A percentile compares a stretch with the other conserved stretches of the same genome.
Evolutionary conservation across 2,888 invertebrate species (phyloP).

Genomic region (Anarsia innoxiella): DNA sequence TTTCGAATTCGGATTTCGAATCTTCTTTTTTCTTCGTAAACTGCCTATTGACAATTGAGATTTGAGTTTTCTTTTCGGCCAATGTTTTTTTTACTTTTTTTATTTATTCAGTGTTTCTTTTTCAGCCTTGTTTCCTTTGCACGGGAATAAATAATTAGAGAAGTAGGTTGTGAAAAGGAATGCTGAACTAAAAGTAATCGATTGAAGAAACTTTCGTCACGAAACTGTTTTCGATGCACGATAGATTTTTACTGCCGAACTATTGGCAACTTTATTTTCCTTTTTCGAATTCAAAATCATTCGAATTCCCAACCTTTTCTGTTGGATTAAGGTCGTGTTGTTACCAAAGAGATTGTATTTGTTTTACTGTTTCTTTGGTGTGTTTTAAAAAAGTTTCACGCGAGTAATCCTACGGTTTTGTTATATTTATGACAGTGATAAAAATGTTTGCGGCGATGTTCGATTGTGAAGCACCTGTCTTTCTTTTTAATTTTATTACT

Average conservation of each 20-base stretch:
- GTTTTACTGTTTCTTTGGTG: slow-evolving; percentile 43
- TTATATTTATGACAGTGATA: slow-evolving; percentile 66
- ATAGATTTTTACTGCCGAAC: slow-evolving; percentile 59
- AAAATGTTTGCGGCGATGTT: slow-evolving; percentile 69
- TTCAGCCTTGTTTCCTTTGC: no score
- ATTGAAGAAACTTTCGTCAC: slow-evolving; percentile 63
- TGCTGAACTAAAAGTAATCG: slow-evolving; percentile 51
- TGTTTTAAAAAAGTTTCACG: slow-evolving; percentile 40
- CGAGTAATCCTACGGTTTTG: slow-evolving; percentile 43
- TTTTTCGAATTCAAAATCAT: no score
- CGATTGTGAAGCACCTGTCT: slow-evolving; percentile 57
- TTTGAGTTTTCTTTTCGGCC: no score
- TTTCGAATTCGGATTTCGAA: no score
- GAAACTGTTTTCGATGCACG: slow-evolving; percentile 60
- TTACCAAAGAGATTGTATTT: no score
- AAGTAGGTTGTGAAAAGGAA: slow-evolving; percentile 35
- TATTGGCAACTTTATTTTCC: no score
- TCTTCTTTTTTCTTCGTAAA: no score
- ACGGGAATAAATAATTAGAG: slow-evolving; percentile 59
- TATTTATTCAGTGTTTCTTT: no score
- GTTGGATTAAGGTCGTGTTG: slow-evolving; percentile 6
- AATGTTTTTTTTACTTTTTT: no score
- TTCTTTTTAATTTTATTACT: slow-evolving; percentile 41
- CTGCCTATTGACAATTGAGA: no score
- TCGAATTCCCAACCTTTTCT: no score